Evolutionary conservation across 1,140 invertebrate species (phyloP), one percentile per base, ranked within the genome.

Genomic region (Eubasilissa regina): DNA sequence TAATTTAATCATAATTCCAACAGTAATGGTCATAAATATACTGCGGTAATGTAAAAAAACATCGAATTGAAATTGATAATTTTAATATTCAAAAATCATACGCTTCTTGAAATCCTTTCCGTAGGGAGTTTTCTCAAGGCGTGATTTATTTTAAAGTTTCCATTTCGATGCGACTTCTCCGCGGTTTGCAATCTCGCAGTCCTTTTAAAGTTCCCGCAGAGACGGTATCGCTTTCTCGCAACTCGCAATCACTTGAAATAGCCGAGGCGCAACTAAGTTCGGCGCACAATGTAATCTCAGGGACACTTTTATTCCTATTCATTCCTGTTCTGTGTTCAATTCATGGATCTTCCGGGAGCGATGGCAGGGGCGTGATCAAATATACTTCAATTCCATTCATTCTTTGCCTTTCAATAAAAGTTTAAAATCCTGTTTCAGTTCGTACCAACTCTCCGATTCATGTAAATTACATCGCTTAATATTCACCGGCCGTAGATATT

Each of bases 241-340:
- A 74, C 43, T 55, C 25, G 25, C 72, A 55, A 74, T 74, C 53
- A 44, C 73, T 60, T 58, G 25, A 19, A 60, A 68, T 47, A 43
- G 64, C 64, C n/a, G 35, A 35, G 64, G 43, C 19, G 4, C 15
- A 8, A 45, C 64, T 21, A 64, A 68, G 43, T 68, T 47, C 7
- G 64, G n/a, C 64, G 25, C 7, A 21, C 64, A 68, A 68, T 47
- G 44, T 68, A 68, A 47, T 68, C 64, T 44, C 44, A 68, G 45
- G 44, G 64, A 68, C 64, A 68, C 44, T 68, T 35, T 68, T 13
- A 68, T 48, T 47, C 64, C 45, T 68, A 48, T 68, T 68, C 64
- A 68, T 68, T 68, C 64, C 64, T 44, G 64, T 48, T 45, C 43
- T 45, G 45, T 19, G 64, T 68, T 21, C 64, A 45, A 68, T 68